Base-by-base conservation (phyloP, 2,113 vertebrate species). In the Caracal caracal region DNA sequence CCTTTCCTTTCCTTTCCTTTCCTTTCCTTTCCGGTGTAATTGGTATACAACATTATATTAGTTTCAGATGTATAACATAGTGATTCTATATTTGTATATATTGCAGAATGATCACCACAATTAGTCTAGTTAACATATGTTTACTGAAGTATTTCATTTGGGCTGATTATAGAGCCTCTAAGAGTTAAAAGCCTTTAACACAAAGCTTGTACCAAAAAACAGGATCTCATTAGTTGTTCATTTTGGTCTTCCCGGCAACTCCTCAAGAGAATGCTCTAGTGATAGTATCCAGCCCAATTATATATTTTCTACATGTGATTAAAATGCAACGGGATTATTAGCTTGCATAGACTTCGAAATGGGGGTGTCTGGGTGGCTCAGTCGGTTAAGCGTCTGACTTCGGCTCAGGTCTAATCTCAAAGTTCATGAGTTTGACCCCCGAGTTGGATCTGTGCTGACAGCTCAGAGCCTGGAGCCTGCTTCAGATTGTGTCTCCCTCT, bases 151-250 rank as follows among this genome's bases (percentile, higher is more conserved):
- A 26, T 92, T 87, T 88, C 68, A 87, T 88, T 49, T 90, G 89
- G 96, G 51, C 88, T 97, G 92, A 1, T 53, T 40, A 83, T 94
- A 97, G 95, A 97, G 71, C 70, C 68, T 95, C 97, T 81, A 97
- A 95, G 49, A 92, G 79, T 96, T 89, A 96, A 97, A 88, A 97
- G 90, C 49, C 93, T 96, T 93, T 94, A 97, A 97, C 75, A 91
- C 30, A 73, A 71, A 95, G 17, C 37, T 80, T 68, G 37, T 61
- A 68, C 51, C 19, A 37, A 94, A 43, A 90, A 75, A 59, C 79
- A 87, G 94, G 93, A 68, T 96, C 95, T 98, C 78, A 95, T 20
- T 91, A 97, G 90, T 97, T 75, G 90, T 71, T 81, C 56, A 28
- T 61, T 92, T 87, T 78, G 79, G 19, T 53, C 30, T 81, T 93